Evolutionary conservation across 2,888 invertebrate species (phyloP), one percentile per base, ranked within the genome.

Genomic region (Aromia moschata): DNA sequence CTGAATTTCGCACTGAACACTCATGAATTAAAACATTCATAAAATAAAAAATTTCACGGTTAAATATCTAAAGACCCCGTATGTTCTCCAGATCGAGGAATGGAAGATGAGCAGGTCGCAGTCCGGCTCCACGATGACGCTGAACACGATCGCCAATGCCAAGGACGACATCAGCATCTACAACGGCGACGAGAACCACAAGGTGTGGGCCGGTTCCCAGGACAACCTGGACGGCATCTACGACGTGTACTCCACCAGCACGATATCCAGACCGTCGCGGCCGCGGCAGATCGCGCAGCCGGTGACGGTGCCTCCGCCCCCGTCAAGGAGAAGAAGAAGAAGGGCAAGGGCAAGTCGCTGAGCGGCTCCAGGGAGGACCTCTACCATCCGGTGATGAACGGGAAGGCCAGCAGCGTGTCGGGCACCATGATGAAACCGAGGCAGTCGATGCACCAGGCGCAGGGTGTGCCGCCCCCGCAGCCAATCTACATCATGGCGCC

Each of bases 171-270:
- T 91, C 15, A 93, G 93, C 64, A 88, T 89, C 56, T 94, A 91
- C 80, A 94, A 94, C 74, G 94, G 94, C 0, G 93, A 95, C 74
- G 94, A 94, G 80, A 96, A 96, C 78, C 95, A 96, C 79, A 96
- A 96, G 80, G 76, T 96, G 36, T 96, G 96, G 95, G 91, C 92
- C 1, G 92, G 93, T 5, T 88, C 88, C 17, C 86, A 88, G 20
- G 92, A 92, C 77, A 87, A 91, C 56, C 83, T 92, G 25, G 90
- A 90, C 63, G 88, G 83, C 15, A 83, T 86, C 60, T 92, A 92
- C 73, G 92, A 93, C 67, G 85, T 89, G 25, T 87, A 85, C 62
- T 84, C 84, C 46, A 82, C 79, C 9, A 84, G 89, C 71, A 84
- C 86, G 65, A 72, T 86, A 58, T 85, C 88, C 11, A 83, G 89